Evolutionary conservation across 1,140 invertebrate genomes (phyloP).

Genomic region (Philotrypesis tridentata): DNA sequence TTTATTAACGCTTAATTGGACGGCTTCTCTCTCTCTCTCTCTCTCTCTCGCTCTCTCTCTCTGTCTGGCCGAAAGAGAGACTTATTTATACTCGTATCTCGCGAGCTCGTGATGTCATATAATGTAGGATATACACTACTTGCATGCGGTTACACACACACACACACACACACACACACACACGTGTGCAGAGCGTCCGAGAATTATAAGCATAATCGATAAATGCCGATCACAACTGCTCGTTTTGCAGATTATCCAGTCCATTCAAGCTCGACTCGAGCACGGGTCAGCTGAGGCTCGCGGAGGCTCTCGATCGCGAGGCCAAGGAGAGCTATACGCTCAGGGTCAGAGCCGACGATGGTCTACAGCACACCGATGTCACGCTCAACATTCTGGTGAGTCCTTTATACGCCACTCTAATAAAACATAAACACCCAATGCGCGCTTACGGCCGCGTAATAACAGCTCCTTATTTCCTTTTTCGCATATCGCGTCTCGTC

Average conservation of each 20-base stretch:
- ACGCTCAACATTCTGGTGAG: slow-evolving; percentile 84
- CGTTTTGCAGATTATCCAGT: slow-evolving; percentile 58
- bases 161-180: too few species aligned
- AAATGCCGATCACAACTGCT: neutral
- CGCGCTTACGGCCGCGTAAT: too few species aligned
- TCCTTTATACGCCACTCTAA: neutral
- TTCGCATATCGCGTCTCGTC: too few species aligned
- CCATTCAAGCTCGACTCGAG: slow-evolving; percentile 82
- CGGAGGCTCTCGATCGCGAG: slow-evolving; percentile 89
- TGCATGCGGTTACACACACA: too few species aligned
- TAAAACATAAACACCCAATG: too few species aligned
- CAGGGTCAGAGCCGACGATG: slow-evolving; percentile 89
- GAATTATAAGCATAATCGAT: neutral
- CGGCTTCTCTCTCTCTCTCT: neutral
- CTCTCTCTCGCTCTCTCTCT: too few species aligned
- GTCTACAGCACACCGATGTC: slow-evolving; percentile 87
- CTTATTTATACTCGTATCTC: too few species aligned
- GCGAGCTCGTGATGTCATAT: too few species aligned
- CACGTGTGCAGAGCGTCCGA: neutral
- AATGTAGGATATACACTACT: too few species aligned
- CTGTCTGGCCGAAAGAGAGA: too few species aligned
- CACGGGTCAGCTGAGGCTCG: slow-evolving; percentile 82
- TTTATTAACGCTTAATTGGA: slow-evolving; percentile 11
- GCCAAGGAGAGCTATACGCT: slow-evolving; percentile 85
- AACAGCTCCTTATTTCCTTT: too few species aligned